These are phyloP conservation scores for Conistra vaccinii DNA, from an alignment of 2,888 invertebrate genomes.

Conservation along the genomic window DNA sequence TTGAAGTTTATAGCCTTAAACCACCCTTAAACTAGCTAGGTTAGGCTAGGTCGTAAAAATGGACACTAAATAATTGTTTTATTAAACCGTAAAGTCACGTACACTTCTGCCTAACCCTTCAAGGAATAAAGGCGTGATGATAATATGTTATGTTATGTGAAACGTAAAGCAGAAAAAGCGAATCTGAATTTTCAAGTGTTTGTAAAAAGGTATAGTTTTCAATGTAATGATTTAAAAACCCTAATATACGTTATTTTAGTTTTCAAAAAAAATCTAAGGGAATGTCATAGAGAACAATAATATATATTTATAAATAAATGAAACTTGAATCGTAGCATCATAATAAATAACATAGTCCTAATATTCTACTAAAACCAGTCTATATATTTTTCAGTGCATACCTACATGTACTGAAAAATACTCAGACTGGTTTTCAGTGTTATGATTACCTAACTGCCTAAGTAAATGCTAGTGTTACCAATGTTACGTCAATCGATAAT, in stretches of 20 bases:
- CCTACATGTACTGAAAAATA: background rate
- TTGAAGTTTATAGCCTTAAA: background rate
- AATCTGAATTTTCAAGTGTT: background rate
- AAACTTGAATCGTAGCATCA: no score
- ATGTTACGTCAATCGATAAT: constrained; percentile 29
- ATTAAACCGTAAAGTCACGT: background rate
- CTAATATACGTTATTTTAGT: background rate
- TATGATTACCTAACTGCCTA: constrained; percentile 25
- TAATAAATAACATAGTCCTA: no score
- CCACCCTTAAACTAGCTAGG: background rate
- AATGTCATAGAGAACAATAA: background rate
- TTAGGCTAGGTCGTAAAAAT: background rate
- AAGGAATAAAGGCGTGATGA: background rate
- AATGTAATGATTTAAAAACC: no score
- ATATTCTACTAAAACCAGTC: background rate
- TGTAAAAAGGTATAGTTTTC: background rate
- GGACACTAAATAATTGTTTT: background rate
- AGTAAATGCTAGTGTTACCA: constrained; percentile 9
- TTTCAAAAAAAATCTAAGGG: background rate
- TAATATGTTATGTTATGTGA: background rate
- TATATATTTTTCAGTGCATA: background rate
- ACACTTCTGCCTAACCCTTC: no score
- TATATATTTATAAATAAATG: background rate
- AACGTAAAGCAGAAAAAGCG: background rate
- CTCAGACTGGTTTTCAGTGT: constrained; percentile 2